These are phyloP conservation scores for Nannospalax galili DNA, from an alignment of 2,113 vertebrate genomes.

Conservation along the genomic window DNA sequence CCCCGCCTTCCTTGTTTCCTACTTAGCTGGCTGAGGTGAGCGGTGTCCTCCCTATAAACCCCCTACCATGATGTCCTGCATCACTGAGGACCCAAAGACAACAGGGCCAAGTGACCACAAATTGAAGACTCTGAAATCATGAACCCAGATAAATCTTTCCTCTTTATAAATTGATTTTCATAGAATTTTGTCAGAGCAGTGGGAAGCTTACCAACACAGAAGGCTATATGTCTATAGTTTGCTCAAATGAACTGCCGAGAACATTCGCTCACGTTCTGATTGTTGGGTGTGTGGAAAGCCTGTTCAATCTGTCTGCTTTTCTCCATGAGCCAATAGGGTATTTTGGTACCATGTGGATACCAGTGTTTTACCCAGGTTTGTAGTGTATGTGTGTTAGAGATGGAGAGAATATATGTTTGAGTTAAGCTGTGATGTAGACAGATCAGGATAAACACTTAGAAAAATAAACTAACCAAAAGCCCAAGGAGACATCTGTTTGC, in stretches of 20 bases:
- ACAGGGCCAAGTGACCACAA: background rate
- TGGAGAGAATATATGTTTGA: background rate
- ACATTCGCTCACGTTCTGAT: background rate
- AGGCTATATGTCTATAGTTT: background rate
- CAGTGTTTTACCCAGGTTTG: background rate
- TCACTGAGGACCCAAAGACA: background rate
- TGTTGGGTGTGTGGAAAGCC: background rate
- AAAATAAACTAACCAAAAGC: background rate
- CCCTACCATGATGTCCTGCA: too few relatives aligned
- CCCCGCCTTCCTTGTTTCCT: background rate
- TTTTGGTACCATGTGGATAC: background rate
- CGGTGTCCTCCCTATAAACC: background rate
- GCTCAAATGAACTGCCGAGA: background rate
- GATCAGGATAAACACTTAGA: conserved; percentile 8
- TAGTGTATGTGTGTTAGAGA: background rate
- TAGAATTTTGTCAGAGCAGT: background rate
- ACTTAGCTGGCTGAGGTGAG: background rate
- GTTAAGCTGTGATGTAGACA: background rate
- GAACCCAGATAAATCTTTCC: background rate
- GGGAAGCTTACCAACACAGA: background rate
- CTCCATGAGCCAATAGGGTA: background rate
- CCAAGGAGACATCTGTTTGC: background rate
- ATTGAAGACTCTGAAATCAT: background rate
- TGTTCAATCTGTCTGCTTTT: background rate
- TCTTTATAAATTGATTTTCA: background rate